A percentile compares a stretch with the other conserved stretches of the same genome.
Evolutionary conservation across 2,888 invertebrate species (phyloP).

Genomic region (Trachelus iudaicus): DNA sequence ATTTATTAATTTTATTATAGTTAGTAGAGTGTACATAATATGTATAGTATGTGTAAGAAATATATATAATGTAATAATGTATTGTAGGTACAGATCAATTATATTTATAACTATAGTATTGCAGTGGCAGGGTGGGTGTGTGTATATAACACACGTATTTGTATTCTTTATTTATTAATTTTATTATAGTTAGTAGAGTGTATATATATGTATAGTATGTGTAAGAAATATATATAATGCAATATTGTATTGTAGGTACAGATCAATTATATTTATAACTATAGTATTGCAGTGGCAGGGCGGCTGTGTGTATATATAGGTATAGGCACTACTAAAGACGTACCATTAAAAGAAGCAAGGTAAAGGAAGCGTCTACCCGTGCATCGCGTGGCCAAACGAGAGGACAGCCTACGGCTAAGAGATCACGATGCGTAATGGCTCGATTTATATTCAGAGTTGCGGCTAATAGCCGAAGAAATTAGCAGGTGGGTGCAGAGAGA

Average conservation of each 20-base stretch:
- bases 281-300: background rate
- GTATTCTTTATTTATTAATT: no score
- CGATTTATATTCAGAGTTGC: slow-evolving; percentile 57
- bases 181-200: no score
- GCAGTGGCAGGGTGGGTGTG: background rate
- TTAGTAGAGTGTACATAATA: no score
- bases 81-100: background rate
- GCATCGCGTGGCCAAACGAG: slow-evolving; percentile 10
- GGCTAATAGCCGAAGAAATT: slow-evolving; percentile 55
- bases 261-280: background rate
- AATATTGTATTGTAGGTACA: background rate
- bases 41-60: no score
- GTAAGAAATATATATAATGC: no score
- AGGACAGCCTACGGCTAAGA: slow-evolving; percentile 15
- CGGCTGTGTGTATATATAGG: background rate
- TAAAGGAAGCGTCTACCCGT: background rate
- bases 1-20: no score
- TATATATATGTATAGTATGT: no score
- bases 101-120: background rate
- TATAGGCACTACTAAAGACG: background rate
- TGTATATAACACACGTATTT: no score
- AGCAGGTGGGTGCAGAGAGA: slow-evolving; percentile 47
- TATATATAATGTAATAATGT: background rate
- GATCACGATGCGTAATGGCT: slow-evolving; percentile 42
- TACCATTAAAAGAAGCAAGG: background rate